Base-by-base conservation (phyloP, 2,113 vertebrate species). In the Saccopteryx leptura region DNA sequence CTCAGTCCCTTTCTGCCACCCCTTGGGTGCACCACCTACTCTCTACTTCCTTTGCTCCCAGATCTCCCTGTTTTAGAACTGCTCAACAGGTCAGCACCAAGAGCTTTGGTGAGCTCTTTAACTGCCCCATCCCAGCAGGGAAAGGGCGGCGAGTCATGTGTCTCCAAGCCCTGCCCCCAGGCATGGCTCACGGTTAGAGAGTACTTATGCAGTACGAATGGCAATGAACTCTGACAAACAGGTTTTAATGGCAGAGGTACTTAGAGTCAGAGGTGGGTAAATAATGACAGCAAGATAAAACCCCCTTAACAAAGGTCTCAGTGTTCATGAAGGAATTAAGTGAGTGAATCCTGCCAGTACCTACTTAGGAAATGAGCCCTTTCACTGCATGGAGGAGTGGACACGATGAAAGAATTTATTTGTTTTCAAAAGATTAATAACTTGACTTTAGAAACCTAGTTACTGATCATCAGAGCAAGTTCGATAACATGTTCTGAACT, bases 81-180 rank as follows among this genome's bases (percentile, higher is more conserved):
- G 48, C 18, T 26, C 33, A 19, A 48, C 4, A 1, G 19, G 24
- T 60, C 8, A 1, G 4, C 69, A 50, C 79, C 18, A 28, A 65
- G 1, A 50, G 26, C 50, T 5, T 50, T 15, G 12, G 63, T 9
- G 28, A 78, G 7, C 11, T n/a, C 9, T 74, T 52, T 48, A 93
- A 31, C 0, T 3, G 5, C 74, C 75, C 5, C 24, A 39, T 39
- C 28, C 19, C 14, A 28, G 28, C 39, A 7, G 11, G 13, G 11
- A 7, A 17, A 48, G 26, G 50, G 11, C 28, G 26, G 58, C 9
- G n/a, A 15, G 9, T 26, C 33, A 72, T 0, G 0, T 1, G 39
- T 11, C 74, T 21, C 17, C 2, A 2, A 26, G 48, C 26, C 48
- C 74, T 14, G 74, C 54, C 8, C 28, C 71, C 4, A 2, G 31